Evolutionary conservation across 2,113 vertebrate genomes (phyloP), one percentile per base, ranked within the genome.

Genomic region (Marcusenius ussheri): DNA sequence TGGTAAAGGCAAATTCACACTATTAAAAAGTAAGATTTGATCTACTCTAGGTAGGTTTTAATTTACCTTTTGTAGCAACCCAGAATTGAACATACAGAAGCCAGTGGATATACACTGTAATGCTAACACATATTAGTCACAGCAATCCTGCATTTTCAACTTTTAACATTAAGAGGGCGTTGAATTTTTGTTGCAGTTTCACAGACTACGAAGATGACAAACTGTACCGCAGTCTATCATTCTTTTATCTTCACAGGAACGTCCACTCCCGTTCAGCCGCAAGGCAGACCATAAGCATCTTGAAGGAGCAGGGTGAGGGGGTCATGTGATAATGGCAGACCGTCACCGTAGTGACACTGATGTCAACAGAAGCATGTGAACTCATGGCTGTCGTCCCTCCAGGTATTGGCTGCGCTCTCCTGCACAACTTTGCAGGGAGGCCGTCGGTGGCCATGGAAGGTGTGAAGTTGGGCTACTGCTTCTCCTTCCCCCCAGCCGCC

Each of bases 371-470:
- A 19, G 15, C 17, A 10, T 35, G 35, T 5, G 70, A 11, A 56
- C 1, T 90, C 50, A 4, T n/a, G 62, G 8, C 35, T 3, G 1
- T 51, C 27, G 9, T 89, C n/a, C 31, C 7, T 9, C n/a, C 88
- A 94, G 92, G 90, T 58, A 70, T 93, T 91, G 89, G 90, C 70
- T 70, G 91, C 1, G 47, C 93, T 56, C 91, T 94, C 90, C 92
- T 96, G 46, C 92, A 90, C 87, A 96, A 94, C 90, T 95, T 95
- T 90, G 89, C 94, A 1, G 93, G 94, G 51, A 94, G 86, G 89
- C 89, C 91, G 0, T 93, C 94, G 0, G 93, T 93, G 1, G 92
- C 93, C 46, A 91, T 95, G 93, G 94, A 95, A 50, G 93, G 91
- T 1, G 92, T 95, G 89, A 91, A 93, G n/a, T 88, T 91, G 0